Evolutionary conservation across 2,888 invertebrate genomes (phyloP).

Genomic region (Stomorhina lunata): DNA sequence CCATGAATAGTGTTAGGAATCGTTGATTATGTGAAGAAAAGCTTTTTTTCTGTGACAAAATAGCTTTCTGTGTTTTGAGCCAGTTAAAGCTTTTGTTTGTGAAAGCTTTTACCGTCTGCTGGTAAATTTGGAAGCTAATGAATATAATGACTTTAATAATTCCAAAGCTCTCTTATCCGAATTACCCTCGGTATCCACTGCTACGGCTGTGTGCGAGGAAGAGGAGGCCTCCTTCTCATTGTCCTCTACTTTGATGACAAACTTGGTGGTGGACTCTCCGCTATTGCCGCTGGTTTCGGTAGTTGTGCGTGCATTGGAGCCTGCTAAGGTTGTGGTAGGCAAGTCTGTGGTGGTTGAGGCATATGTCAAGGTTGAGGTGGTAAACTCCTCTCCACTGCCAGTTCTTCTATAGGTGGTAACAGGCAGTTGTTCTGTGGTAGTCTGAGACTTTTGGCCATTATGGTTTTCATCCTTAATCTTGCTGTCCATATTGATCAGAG

Average conservation of each 20-base stretch:
- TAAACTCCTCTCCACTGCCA: slow-evolving; percentile 75
- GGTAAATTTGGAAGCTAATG: slow-evolving; percentile 89
- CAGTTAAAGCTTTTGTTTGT: not conserved
- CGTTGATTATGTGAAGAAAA: slow-evolving; percentile 35
- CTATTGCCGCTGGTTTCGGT: slow-evolving; percentile 67
- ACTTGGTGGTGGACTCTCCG: slow-evolving; percentile 77
- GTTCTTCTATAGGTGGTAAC: slow-evolving; percentile 74
- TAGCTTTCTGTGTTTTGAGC: not conserved
- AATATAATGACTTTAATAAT: slow-evolving; percentile 90
- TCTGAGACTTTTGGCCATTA: slow-evolving; percentile 50
- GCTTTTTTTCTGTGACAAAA: slow-evolving; percentile 23
- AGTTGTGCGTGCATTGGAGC: slow-evolving; percentile 70
- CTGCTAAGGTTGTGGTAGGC: slow-evolving; percentile 70
- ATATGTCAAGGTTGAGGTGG: slow-evolving; percentile 70
- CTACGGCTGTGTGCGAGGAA: slow-evolving; percentile 67
- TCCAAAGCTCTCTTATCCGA: slow-evolving; percentile 90
- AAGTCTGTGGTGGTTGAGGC: slow-evolving; percentile 68
- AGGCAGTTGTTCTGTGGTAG: slow-evolving; percentile 63
- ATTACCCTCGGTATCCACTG: slow-evolving; percentile 73
- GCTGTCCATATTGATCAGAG: slow-evolving; percentile 84
- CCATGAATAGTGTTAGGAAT: slow-evolving; percentile 54
- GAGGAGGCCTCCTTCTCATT: slow-evolving; percentile 70
- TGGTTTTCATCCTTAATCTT: slow-evolving; percentile 71
- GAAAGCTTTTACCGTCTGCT: slow-evolving; percentile 81
- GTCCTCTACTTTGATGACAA: slow-evolving; percentile 78